Evolutionary conservation across 2,888 invertebrate genomes (phyloP).

Genomic region (Morpho achilles): DNA sequence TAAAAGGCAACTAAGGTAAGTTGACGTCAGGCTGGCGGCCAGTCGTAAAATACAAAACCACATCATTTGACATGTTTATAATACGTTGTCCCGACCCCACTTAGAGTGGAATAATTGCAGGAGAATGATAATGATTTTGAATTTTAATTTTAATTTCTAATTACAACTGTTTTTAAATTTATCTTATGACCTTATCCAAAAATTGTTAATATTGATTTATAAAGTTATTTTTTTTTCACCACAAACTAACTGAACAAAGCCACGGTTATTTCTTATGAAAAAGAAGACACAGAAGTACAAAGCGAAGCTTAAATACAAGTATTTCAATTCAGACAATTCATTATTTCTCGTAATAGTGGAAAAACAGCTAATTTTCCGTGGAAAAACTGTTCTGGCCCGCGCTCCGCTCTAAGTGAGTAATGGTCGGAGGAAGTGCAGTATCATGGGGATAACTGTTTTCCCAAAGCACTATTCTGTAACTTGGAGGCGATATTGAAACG

Average conservation of each 20-base stretch:
- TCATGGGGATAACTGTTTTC: constrained; percentile 14
- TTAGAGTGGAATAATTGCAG: too few relatives aligned
- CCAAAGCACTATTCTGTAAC: not conserved
- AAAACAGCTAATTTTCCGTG: constrained; percentile 23
- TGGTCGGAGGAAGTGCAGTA: constrained; percentile 26
- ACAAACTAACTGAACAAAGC: not conserved
- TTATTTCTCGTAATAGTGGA: constrained; percentile 22
- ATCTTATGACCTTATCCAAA: too few relatives aligned
- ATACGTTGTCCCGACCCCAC: too few relatives aligned
- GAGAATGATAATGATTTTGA: too few relatives aligned
- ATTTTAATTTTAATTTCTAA: too few relatives aligned
- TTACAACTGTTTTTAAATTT: too few relatives aligned
- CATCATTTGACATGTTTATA: too few relatives aligned
- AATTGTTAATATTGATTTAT: too few relatives aligned
- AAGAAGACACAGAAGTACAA: not conserved
- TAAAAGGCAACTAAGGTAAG: too few relatives aligned
- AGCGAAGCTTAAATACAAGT: constrained; percentile 13
- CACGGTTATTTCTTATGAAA: not conserved
- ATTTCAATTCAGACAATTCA: constrained; percentile 20
- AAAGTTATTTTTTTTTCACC: too few relatives aligned
- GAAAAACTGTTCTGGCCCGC: constrained; percentile 21
- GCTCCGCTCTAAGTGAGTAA: constrained; percentile 25
- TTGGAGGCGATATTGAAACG: not conserved
- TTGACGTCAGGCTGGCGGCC: too few relatives aligned
- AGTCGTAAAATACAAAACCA: too few relatives aligned